Base-by-base conservation (phyloP, 2,888 invertebrate genomes). In the Andrena hattorfiana region DNA sequence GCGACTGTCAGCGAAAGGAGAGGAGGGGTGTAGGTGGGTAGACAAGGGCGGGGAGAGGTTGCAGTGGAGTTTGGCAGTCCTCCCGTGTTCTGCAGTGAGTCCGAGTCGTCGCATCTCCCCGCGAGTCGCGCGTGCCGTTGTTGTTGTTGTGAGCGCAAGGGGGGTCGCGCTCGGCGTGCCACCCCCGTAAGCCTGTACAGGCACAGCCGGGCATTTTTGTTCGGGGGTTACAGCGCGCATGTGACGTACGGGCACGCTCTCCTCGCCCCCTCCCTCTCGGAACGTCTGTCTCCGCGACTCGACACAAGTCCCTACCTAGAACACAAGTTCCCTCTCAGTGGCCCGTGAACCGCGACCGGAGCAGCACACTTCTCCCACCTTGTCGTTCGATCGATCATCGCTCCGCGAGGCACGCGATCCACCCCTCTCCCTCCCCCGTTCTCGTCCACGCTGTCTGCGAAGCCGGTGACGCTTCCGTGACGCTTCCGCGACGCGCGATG, bases 281-380 rank as follows among this genome's bases (percentile, higher is more conserved):
- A 13, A 42, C 42, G 42, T 42, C 42, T 42, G 13, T 16, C 63
- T 60, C 71, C n/a, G 49, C 48, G 54, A 20, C 69, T 76, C 69
- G 68, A 81, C 76, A 79, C 77, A 75, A 84, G 81, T 77, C 72
- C 70, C 70, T 80, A 83, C 84, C 85, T 74, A 77, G 69, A 81
- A 87, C 84, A 85, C 86, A 73, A 85, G 83, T 87, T 87, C 87
- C 84, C 86, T 85, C 86, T 85, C 81, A 84, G 88, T 88, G 83
- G 89, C 77, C 86, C 88, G 88, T 89, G 91, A 91, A 90, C 90
- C 89, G 90, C 89, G 89, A 90, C 81, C 89, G 85, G 77, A 85
- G 85, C 42, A 72, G 68, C 78, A 86, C 83, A 86, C 23, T 20
- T 49, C 28, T 56, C 56, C 56, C 79, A 64, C 28, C 3, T 42